These are phyloP conservation scores for Vesta saturnalis DNA, from an alignment of 2,888 invertebrate species.

Conservation along the genomic window DNA sequence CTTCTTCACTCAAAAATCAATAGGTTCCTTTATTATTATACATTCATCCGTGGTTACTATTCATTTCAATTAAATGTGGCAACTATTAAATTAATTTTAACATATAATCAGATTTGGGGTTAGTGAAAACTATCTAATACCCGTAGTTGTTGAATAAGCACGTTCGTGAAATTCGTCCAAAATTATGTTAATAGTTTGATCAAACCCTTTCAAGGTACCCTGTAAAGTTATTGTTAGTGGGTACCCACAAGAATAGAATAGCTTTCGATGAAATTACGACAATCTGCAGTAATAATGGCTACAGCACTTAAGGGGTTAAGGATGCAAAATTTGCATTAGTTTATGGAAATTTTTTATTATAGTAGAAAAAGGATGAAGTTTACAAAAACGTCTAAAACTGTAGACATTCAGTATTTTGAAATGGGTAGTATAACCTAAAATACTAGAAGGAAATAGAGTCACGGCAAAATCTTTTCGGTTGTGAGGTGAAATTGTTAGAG, in stretches of 20 bases:
- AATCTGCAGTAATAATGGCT: conserved; percentile 95
- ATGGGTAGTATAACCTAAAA: neutral
- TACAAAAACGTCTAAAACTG: conserved; percentile 86
- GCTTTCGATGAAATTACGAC: conserved; percentile 90
- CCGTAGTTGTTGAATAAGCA: conserved; percentile 92
- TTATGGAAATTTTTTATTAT: conserved; percentile 19
- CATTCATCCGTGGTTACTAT: too few species aligned
- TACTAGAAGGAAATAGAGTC: too few species aligned
- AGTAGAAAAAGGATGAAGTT: conserved; percentile 75
- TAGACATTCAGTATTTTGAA: conserved; percentile 69
- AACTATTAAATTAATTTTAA: too few species aligned
- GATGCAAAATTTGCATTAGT: conserved; percentile 32
- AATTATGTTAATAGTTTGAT: conserved; percentile 99
- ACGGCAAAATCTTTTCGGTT: too few species aligned
- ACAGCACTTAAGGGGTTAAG: conserved; percentile 71
- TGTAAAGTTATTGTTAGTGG: conserved; percentile 51
- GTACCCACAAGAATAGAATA: neutral
- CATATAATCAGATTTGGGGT: conserved; percentile 98
- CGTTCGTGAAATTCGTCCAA: conserved; percentile 98
- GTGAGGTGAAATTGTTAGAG: too few species aligned
- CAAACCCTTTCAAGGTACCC: conserved; percentile 98
- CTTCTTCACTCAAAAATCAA: too few species aligned
- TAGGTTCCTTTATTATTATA: too few species aligned
- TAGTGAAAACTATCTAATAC: conserved; percentile 94
- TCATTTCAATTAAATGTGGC: too few species aligned